Evolutionary conservation across 2,797 vertebrate species (phyloP), one percentile per base, ranked within the genome.

Genomic region (Urocyon cinereoargenteus): DNA sequence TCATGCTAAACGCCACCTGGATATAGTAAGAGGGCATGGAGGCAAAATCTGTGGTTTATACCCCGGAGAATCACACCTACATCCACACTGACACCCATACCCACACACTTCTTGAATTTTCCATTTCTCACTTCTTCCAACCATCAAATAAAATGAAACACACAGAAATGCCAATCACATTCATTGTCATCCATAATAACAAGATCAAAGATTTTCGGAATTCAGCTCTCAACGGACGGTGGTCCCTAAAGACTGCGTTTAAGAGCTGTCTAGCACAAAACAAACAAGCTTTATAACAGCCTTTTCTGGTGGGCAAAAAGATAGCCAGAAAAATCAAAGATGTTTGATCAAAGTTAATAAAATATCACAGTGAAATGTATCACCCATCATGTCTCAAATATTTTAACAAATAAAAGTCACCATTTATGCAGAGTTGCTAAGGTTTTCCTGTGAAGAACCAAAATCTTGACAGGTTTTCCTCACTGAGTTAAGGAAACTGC

Each of bases 381-480:
- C 73, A 82, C 26, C 11, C 81, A 64, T 49, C 19, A 73, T 9
- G 26, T 26, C 75, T 75, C 89, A 49, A 82, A 34, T 57, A 85
- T 86, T 94, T 85, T 55, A 84, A 64, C 72, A 93, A 87, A 87
- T 40, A 75, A 53, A 94, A 89, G 2, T 66, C 83, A 77, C 36
- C 26, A 26, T 86, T 92, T 90, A 81, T 24, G 4, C 14, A 90
- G 59, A 92, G 85, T 62, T 88, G 79, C 18, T 79, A 49, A 89
- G 85, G 57, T 62, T 61, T 75, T 68, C 34, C 91, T 49, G 40
- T 10, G 57, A 68, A 45, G 34, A 85, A 86, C 53, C 36, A 86
- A 88, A 94, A 95, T 82, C 19, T 51, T 82, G 22, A 83, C n/a
- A 19, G 31, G 22, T 78, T 95, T 94, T 79, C 64, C 31, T 87